phyloP scores from a whole-genome alignment of 1,140 invertebrate genomes.

The Papilio polyxenes region DNA sequence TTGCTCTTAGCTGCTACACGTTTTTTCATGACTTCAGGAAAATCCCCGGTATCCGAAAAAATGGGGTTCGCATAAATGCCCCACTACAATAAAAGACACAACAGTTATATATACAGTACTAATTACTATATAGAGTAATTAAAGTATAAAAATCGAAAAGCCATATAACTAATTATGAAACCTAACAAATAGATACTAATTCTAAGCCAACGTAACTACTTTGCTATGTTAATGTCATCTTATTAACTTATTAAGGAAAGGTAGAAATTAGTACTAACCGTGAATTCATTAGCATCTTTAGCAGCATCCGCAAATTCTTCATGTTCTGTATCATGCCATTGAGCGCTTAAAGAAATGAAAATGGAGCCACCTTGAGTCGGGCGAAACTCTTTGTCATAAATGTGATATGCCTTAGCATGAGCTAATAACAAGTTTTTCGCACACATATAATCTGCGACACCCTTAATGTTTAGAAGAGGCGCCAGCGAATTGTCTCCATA shows the following conservation, averaged over 20 bases:
- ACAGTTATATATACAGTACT: neutral
- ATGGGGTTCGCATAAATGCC: conserved; percentile 78
- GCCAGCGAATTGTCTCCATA: conserved; percentile 80
- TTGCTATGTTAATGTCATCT: no score
- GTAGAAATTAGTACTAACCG: conserved; percentile 46
- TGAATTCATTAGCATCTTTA: conserved; percentile 75
- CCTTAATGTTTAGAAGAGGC: conserved; percentile 75
- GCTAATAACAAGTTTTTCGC: conserved; percentile 60
- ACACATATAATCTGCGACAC: conserved; percentile 79
- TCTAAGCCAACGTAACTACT: neutral
- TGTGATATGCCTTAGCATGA: conserved; percentile 78
- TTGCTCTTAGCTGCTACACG: conserved; percentile 78
- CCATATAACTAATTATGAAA: no score
- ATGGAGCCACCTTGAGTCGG: conserved; percentile 68
- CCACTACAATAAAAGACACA: conserved; percentile 57
- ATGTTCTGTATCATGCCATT: conserved; percentile 75
- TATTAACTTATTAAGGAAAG: neutral
- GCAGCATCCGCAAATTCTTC: conserved; percentile 76
- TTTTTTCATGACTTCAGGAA: conserved; percentile 81
- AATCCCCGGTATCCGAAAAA: conserved; percentile 81
- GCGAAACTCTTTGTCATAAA: conserved; percentile 80
- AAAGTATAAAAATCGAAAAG: no score
- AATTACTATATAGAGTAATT: no score
- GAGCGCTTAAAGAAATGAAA: conserved; percentile 79
- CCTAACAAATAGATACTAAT: no score